phyloP scores from a whole-genome alignment of 2,888 invertebrate species.

The Cloeon dipterum region DNA sequence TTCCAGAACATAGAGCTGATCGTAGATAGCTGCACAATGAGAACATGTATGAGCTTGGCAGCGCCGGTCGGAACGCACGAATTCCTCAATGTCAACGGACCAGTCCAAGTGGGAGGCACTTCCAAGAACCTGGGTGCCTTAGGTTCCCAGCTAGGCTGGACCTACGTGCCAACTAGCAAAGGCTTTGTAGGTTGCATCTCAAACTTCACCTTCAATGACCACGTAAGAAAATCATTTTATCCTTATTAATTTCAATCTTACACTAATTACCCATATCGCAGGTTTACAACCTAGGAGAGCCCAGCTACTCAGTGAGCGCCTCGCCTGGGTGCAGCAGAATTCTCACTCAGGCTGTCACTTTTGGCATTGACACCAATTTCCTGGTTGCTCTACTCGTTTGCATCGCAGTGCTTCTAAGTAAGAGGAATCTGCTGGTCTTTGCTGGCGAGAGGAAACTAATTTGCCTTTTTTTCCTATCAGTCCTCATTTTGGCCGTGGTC shows the following conservation, averaged over 20 bases:
- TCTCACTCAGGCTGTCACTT: conserved; percentile 51
- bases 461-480: conserved; percentile 15
- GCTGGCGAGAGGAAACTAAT: no score
- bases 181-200: conserved; percentile 77
- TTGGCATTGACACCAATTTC: conserved; percentile 68
- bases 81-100: conserved; percentile 62
- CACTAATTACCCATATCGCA: no score
- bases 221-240: conserved; percentile 23
- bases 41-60: conserved; percentile 43
- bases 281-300: conserved; percentile 70
- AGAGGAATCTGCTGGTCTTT: conserved; percentile 20
- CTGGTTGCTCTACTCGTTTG: conserved; percentile 78
- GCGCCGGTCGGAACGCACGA: conserved; percentile 46
- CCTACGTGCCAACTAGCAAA: conserved; percentile 36
- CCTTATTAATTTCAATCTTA: no score
- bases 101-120: conserved; percentile 66
- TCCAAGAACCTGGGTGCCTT: conserved; percentile 37
- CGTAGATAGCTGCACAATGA: conserved; percentile 47
- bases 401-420: conserved; percentile 57
- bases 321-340: conserved; percentile 51
- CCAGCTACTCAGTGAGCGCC: conserved; percentile 44
- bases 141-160: conserved; percentile 40
- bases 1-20: conserved; percentile 46
- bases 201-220: conserved; percentile 68
- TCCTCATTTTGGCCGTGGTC: conserved; percentile 73